Percentiles rank a stretch among this genome's conserved stretches.
Evolutionary conservation across 2,888 invertebrate genomes (phyloP).

Genomic region (Epicampocera succincta): DNA sequence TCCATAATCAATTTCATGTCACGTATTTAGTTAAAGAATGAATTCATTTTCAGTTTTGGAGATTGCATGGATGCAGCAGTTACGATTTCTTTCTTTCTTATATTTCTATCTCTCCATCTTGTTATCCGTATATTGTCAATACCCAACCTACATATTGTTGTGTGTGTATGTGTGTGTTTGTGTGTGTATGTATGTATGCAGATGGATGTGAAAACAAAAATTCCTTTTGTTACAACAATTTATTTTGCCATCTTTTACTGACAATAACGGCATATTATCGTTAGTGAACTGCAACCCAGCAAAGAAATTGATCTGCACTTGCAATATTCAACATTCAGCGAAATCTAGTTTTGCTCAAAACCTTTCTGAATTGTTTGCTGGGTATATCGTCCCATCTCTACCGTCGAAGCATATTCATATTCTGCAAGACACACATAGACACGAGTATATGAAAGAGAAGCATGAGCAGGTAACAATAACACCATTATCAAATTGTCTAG

Average conservation of each 20-base stretch:
- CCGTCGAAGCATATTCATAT: slow-evolving; percentile 1
- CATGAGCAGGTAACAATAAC: slow-evolving; percentile 52
- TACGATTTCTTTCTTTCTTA: slow-evolving; percentile 33
- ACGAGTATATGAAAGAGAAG: slow-evolving; percentile 17
- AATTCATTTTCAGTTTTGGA: slow-evolving; percentile 74
- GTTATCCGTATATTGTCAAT: slow-evolving; percentile 33
- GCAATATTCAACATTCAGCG: too few species aligned
- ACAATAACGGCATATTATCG: slow-evolving; percentile 57
- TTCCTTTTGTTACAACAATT: slow-evolving; percentile 32
- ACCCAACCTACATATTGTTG: not conserved
- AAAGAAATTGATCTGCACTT: not conserved
- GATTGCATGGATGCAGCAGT: slow-evolving; percentile 41
- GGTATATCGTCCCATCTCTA: not conserved
- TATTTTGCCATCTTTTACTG: slow-evolving; percentile 62
- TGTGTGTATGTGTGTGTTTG: not conserved
- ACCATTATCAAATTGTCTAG: slow-evolving; percentile 63
- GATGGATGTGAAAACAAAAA: too few species aligned
- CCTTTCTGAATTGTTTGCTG: slow-evolving; percentile 1
- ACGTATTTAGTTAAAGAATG: slow-evolving; percentile 76
- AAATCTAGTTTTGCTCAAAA: not conserved
- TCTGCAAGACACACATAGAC: not conserved
- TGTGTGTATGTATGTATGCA: not conserved
- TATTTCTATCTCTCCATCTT: slow-evolving; percentile 16
- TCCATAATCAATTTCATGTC: slow-evolving; percentile 73
- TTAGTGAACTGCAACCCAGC: slow-evolving; percentile 23